phyloP scores from a whole-genome alignment of 1,140 invertebrate species.

The Drosophila elegans region DNA sequence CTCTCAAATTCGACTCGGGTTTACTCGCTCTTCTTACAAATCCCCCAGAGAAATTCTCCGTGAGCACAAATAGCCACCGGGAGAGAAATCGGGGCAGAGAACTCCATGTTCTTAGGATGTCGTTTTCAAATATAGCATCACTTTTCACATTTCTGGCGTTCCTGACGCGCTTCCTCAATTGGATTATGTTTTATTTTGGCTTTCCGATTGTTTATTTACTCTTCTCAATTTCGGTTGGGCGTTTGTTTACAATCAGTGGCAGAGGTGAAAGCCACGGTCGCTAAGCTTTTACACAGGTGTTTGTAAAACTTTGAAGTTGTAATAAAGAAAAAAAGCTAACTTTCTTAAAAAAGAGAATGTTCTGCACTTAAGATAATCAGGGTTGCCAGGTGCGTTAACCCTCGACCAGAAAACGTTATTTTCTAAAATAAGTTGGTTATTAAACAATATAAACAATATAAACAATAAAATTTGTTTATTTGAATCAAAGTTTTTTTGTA shows the following conservation, averaged over 20 bases:
- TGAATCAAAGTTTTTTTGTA: too few species aligned
- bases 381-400: constrained; percentile 38
- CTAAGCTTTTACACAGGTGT: constrained; percentile 67
- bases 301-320: constrained; percentile 53
- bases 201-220: constrained; percentile 65
- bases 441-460: too few species aligned
- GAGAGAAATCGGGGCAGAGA: constrained; percentile 12
- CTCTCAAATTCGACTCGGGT: constrained; percentile 23
- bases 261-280: constrained; percentile 28
- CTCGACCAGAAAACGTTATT: too few species aligned
- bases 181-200: constrained; percentile 38
- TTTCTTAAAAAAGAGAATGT: neutral
- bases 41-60: neutral
- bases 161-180: constrained; percentile 64
- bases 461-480: too few species aligned
- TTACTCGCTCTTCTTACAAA: constrained; percentile 5
- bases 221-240: constrained; percentile 25
- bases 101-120: constrained; percentile 3
- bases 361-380: constrained; percentile 12
- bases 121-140: constrained; percentile 24
- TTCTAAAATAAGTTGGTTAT: too few species aligned
- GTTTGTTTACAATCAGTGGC: constrained; percentile 58
- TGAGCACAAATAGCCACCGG: neutral
- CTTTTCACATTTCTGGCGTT: constrained; percentile 11
- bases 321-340: constrained; percentile 20